A percentile compares a stretch with the other conserved stretches of the same genome.
These are phyloP conservation scores for Leucophora obtusa DNA, from an alignment of 2,888 invertebrate species.

Conservation along the genomic window DNA sequence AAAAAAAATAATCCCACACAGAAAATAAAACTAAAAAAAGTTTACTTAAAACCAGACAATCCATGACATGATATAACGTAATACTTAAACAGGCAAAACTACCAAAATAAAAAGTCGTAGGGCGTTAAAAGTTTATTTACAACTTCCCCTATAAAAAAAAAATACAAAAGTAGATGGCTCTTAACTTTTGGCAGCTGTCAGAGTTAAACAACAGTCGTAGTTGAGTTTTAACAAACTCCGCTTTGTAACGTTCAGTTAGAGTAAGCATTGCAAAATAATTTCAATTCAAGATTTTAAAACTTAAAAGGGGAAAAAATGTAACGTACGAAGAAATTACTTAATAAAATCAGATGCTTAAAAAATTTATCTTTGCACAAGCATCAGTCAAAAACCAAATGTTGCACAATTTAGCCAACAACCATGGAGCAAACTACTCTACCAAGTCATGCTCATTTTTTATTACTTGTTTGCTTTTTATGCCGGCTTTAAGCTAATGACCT, in stretches of 20 bases:
- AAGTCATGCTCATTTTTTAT: slow-evolving; percentile 14
- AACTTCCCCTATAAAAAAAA: slow-evolving; percentile 45
- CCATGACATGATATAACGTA: slow-evolving; percentile 39
- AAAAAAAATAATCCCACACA: slow-evolving; percentile 54
- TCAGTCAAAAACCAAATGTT: slow-evolving; percentile 48
- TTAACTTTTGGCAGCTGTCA: slow-evolving; percentile 42
- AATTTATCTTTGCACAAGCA: slow-evolving; percentile 45
- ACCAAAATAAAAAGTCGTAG: slow-evolving; percentile 42
- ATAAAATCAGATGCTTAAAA: slow-evolving; percentile 47
- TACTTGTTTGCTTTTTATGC: slow-evolving; percentile 16
- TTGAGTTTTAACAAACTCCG: slow-evolving; percentile 4
- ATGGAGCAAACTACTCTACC: neutral
- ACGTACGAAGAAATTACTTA: slow-evolving; percentile 55
- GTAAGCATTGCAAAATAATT: slow-evolving; percentile 58
- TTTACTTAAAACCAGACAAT: slow-evolving; percentile 8
- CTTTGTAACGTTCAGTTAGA: slow-evolving; percentile 29
- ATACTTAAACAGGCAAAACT: slow-evolving; percentile 4
- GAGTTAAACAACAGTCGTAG: slow-evolving; percentile 22
- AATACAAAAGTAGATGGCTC: neutral
- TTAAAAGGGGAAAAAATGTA: slow-evolving; percentile 30
- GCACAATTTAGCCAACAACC: slow-evolving; percentile 34
- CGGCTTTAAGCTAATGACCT: slow-evolving; percentile 68
- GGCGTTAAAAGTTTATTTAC: slow-evolving; percentile 47
- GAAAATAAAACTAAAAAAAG: slow-evolving; percentile 11
- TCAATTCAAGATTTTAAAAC: slow-evolving; percentile 31